Percentiles rank a stretch among this genome's conserved stretches.
These are phyloP conservation scores for Alca torda DNA, from an alignment of 2,797 vertebrate genomes.

Conservation along the genomic window DNA sequence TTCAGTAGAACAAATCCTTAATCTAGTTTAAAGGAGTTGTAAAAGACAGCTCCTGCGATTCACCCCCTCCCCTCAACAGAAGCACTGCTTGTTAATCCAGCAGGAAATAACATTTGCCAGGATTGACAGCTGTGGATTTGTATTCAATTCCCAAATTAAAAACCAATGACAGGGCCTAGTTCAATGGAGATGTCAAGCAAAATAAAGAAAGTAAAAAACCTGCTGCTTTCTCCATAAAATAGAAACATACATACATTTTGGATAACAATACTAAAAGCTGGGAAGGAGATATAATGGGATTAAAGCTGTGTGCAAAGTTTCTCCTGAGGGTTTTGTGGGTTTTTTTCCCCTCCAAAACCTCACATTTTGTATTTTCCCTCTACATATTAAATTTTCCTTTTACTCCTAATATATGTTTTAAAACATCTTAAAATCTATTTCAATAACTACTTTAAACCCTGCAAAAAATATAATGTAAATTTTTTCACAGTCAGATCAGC, in stretches of 20 bases:
- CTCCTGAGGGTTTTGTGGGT: neutral
- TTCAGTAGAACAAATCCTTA: constrained; percentile 36
- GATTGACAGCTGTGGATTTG: constrained; percentile 79
- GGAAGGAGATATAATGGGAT: constrained; percentile 17
- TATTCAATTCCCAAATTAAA: constrained; percentile 65
- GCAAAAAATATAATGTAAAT: neutral
- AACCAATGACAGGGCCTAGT: constrained; percentile 56
- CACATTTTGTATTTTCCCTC: constrained; percentile 10
- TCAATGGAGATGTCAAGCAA: constrained; percentile 57
- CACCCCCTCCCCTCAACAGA: constrained; percentile 60
- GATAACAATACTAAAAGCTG: constrained; percentile 35
- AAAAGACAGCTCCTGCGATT: constrained; percentile 60
- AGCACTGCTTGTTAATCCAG: constrained; percentile 73
- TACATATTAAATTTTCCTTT: neutral
- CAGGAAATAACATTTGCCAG: constrained; percentile 81
- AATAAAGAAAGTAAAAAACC: constrained; percentile 32
- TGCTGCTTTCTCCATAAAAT: constrained; percentile 31
- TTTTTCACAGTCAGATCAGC: neutral
- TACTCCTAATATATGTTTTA: neutral
- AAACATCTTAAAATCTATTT: neutral
- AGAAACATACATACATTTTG: constrained; percentile 37
- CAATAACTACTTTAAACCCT: neutral
- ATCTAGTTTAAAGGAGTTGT: constrained; percentile 54
- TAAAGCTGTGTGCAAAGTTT: constrained; percentile 32
- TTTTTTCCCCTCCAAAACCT: neutral